Evolutionary conservation across 2,797 vertebrate species (phyloP).

Genomic region (Leucoraja ocellata): DNA sequence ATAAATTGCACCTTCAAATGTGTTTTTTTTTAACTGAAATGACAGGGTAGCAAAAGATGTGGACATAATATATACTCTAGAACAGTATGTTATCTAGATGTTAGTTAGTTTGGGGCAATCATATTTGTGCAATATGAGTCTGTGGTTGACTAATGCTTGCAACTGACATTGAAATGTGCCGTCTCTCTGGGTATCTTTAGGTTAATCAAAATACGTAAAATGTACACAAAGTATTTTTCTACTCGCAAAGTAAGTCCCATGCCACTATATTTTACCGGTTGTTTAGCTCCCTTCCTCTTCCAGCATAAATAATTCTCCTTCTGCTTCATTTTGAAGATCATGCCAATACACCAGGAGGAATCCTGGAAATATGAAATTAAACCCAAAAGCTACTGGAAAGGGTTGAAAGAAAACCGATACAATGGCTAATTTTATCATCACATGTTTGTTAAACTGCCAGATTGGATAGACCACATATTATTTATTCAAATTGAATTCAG

Average conservation of each 20-base stretch:
- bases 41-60: slow-evolving; percentile 11
- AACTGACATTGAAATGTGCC: slow-evolving; percentile 1
- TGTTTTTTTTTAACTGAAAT: slow-evolving; percentile 3
- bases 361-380: slow-evolving; percentile 10
- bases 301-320: background rate
- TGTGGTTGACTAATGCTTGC: background rate
- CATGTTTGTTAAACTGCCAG: background rate
- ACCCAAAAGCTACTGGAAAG: background rate
- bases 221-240: background rate
- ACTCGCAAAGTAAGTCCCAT: background rate
- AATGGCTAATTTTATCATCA: background rate
- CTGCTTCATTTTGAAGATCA: background rate
- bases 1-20: slow-evolving; percentile 10
- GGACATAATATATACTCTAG: background rate
- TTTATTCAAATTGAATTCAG: background rate
- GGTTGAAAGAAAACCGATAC: background rate
- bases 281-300: background rate
- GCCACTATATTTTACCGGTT: background rate
- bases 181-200: background rate
- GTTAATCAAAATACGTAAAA: background rate
- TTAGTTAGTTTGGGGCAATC: background rate
- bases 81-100: background rate
- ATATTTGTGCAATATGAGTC: slow-evolving; percentile 23
- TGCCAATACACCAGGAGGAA: background rate
- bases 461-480: background rate